Evolutionary conservation across 1,140 invertebrate genomes (phyloP).

Genomic region (Pseudomyrmex flavicornis): DNA sequence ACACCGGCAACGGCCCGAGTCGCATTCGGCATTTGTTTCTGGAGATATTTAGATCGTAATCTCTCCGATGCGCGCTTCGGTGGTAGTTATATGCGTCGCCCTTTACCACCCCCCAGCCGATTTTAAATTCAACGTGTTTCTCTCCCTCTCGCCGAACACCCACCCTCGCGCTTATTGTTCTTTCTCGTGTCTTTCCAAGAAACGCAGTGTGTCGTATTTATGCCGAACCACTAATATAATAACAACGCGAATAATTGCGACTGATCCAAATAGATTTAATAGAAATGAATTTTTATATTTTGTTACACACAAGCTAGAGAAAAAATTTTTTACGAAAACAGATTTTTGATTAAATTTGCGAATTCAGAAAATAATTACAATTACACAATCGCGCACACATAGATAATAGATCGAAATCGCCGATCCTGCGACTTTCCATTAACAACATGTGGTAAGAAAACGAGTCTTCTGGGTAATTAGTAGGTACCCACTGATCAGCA

Average conservation of each 20-base stretch:
- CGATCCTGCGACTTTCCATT: slow-evolving; percentile 56
- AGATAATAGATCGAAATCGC: slow-evolving; percentile 66
- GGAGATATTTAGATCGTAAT: slow-evolving; percentile 84
- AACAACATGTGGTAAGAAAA: slow-evolving; percentile 63
- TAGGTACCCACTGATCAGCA: slow-evolving; percentile 82
- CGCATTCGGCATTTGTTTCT: slow-evolving; percentile 84
- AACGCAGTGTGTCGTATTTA: background rate
- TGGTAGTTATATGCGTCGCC: slow-evolving; percentile 68
- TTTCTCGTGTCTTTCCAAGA: slow-evolving; percentile 29
- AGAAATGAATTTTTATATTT: background rate
- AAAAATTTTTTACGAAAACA: background rate
- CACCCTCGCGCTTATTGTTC: background rate
- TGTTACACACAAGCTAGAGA: too few species aligned
- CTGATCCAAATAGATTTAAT: background rate
- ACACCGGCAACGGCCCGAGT: slow-evolving; percentile 76
- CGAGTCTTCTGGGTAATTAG: slow-evolving; percentile 82
- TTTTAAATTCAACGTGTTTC: slow-evolving; percentile 76
- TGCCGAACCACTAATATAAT: background rate
- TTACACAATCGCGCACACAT: slow-evolving; percentile 68
- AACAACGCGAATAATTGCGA: slow-evolving; percentile 2
- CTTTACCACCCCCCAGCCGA: slow-evolving; percentile 56
- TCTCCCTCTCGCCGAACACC: slow-evolving; percentile 19
- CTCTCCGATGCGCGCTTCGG: slow-evolving; percentile 75
- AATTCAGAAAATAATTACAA: slow-evolving; percentile 72
- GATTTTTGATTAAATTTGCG: background rate